phyloP scores from a whole-genome alignment of 37 sponge, comb jelly and placozoan species.

The Hormiphora californensis region DNA sequence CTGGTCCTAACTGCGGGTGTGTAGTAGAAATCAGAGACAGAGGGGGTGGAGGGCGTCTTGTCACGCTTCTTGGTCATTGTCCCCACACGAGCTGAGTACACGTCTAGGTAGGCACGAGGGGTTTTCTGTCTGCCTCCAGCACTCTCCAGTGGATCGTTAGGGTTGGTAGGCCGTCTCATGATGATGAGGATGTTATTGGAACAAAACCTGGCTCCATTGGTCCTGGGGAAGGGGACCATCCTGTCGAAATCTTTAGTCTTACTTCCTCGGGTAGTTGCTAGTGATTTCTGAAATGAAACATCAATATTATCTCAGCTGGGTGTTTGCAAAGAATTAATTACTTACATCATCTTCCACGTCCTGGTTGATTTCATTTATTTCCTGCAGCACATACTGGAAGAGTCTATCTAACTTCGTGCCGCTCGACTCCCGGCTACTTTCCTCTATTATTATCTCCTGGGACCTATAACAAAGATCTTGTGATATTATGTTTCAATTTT shows the following conservation, averaged over 20 bases:
- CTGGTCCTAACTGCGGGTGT: background rate
- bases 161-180: background rate
- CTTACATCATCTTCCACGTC: no score
- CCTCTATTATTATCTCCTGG: no score
- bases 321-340: no score
- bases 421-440: no score
- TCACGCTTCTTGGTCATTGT: slow-evolving; percentile 11
- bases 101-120: slow-evolving; percentile 6
- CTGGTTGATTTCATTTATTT: no score
- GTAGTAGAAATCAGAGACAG: slow-evolving; percentile 49
- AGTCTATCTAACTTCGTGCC: no score
- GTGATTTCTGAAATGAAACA: no score
- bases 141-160: background rate
- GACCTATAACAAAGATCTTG: no score
- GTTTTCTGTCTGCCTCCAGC: slow-evolving; percentile 49
- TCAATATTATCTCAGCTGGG: no score
- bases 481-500: no score
- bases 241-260: slow-evolving; percentile 46
- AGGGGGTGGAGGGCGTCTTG: slow-evolving; percentile 47
- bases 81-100: background rate
- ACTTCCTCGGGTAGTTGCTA: background rate
- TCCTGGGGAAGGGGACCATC: slow-evolving; percentile 78
- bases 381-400: no score
- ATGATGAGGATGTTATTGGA: slow-evolving; percentile 53
- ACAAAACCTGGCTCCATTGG: slow-evolving; percentile 81